phyloP scores from a whole-genome alignment of 2,113 vertebrate genomes.

The Zingel zingel region DNA sequence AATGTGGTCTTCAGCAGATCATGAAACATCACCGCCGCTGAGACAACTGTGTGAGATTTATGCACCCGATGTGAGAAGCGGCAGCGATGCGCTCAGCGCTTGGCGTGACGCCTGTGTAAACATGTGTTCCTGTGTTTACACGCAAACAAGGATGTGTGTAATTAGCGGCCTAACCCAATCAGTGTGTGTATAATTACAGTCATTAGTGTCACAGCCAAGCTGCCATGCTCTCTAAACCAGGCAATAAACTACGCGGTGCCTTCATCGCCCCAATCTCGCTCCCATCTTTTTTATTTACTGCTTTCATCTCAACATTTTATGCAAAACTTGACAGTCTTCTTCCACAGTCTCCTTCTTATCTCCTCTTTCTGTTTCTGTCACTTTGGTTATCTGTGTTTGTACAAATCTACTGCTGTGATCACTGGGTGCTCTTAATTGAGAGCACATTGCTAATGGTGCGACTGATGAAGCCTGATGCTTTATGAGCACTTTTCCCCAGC shows the following conservation, averaged over 20 bases:
- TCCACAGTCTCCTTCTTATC: constrained; percentile 54
- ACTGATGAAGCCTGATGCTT: constrained; percentile 77
- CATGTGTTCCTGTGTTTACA: constrained; percentile 79
- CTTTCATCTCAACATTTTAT: constrained; percentile 69
- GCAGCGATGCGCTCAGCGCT: constrained; percentile 56
- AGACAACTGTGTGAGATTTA: constrained; percentile 81
- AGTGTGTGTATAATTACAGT: constrained; percentile 82
- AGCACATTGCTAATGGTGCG: constrained; percentile 80
- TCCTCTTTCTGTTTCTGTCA: constrained; percentile 58
- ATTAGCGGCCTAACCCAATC: constrained; percentile 84
- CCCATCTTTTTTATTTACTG: constrained; percentile 82
- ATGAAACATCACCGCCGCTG: constrained; percentile 68
- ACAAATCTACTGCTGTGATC: constrained; percentile 82
- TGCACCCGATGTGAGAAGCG: constrained; percentile 58
- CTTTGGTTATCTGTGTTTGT: constrained; percentile 68
- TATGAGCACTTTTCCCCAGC: constrained; percentile 66
- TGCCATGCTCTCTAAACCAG: constrained; percentile 75
- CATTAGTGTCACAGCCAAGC: constrained; percentile 80
- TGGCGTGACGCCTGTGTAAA: constrained; percentile 78
- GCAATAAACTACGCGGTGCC: constrained; percentile 72
- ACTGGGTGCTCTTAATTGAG: constrained; percentile 83
- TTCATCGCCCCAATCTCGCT: constrained; percentile 49
- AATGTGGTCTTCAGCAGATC: constrained; percentile 77
- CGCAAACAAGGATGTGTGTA: constrained; percentile 76
- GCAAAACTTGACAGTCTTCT: constrained; percentile 64